Conservation (phyloP, 1,140 invertebrate species). For the Diprion similis region DNA sequence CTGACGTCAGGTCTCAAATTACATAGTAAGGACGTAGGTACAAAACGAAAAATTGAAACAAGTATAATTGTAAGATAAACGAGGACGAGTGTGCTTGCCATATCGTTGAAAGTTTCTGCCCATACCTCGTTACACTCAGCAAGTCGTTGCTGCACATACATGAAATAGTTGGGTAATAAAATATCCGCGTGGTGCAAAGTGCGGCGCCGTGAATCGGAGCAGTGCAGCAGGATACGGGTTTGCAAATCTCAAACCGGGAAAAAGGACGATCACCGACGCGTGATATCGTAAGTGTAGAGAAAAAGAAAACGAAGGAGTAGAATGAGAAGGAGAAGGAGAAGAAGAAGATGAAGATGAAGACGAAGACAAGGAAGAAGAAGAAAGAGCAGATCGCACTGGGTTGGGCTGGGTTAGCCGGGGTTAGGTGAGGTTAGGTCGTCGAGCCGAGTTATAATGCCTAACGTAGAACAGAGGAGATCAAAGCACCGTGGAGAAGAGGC, state of each 20-base stretch:
- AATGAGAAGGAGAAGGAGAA: constrained; percentile 21
- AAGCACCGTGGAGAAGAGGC: background rate
- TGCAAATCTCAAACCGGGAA: too few species aligned
- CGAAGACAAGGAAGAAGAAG: constrained; percentile 14
- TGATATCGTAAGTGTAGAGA: background rate
- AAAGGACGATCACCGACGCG: too few species aligned
- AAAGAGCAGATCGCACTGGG: constrained; percentile 24
- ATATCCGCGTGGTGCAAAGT: too few species aligned
- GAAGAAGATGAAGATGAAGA: constrained; percentile 22
- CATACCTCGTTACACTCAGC: constrained; percentile 27
- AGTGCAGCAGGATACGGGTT: too few species aligned
- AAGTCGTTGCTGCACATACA: background rate
- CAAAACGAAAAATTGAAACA: too few species aligned
- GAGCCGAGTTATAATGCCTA: background rate
- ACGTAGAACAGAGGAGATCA: background rate
- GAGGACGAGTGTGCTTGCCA: too few species aligned
- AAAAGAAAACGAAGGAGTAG: constrained; percentile 21
- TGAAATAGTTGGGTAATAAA: too few species aligned
- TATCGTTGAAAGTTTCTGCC: background rate
- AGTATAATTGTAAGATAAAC: too few species aligned
- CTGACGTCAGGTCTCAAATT: too few species aligned
- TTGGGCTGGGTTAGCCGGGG: too few species aligned
- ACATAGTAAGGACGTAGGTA: too few species aligned
- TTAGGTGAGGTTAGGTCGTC: background rate
- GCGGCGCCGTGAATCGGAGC: too few species aligned